Base-by-base conservation (phyloP, 2,113 vertebrate species). In the Sprattus sprattus region DNA sequence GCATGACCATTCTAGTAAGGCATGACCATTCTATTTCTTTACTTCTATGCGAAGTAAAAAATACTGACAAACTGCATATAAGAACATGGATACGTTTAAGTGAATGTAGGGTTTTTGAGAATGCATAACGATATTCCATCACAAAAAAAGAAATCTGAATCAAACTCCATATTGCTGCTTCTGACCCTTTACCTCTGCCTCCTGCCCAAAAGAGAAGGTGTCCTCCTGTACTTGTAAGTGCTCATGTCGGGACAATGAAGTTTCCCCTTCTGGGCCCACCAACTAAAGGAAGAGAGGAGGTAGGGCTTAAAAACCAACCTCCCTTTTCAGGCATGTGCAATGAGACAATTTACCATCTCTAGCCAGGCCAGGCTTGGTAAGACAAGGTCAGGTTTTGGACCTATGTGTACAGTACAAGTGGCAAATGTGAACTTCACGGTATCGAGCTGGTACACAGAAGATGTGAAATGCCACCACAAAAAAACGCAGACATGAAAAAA, bases 161-260 rank as follows among this genome's bases (percentile, higher is more conserved):
- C 64, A 28, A n/a, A 82, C 15, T 75, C n/a, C 13, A 4, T 0
- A 1, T 39, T 0, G 60, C 6, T 15, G 16, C 6, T 45, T 44
- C 47, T 22, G 50, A 13, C 20, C 8, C 45, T 39, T 93, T 94
- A 97, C 97, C 95, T 97, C 93, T 0, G 95, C 86, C 83, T 94
- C 94, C 47, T 96, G 94, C 91, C 94, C 92, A 25, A 96, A 95
- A 25, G 95, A 94, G 88, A 96, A 97, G 84, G 93, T 94, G 89
- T 95, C 95, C 89, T 97, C 96, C 91, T 97, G 93, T 91, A 99
- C 92, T 91, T 95, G 95, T 92, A 97, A 93, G 92, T 95, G 97
- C 91, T 97, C 97, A 91, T 96, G 95, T 88, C 97, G 91, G 88
- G 96, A 97, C 92, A 94, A 88, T 8, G 96, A 94, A 8, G 92